A percentile compares a stretch with the other conserved stretches of the same genome.
Conservation (phyloP, 2,113 vertebrate species). For the Aramus guarauna region DNA sequence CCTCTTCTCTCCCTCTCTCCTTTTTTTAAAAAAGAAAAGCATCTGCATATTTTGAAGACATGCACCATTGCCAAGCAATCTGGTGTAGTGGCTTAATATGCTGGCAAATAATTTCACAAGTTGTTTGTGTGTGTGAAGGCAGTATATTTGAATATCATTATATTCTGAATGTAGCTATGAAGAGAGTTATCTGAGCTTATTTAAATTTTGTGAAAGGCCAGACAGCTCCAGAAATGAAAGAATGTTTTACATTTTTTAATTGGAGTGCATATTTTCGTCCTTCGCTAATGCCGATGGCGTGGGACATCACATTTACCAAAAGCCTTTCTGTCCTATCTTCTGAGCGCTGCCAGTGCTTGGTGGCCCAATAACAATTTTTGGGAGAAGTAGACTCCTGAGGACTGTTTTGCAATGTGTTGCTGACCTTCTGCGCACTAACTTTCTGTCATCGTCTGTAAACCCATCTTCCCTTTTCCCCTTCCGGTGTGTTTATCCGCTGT, state of each 20-base stretch:
- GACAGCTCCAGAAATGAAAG: constrained; percentile 10
- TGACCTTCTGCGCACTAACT: background rate
- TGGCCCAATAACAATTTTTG: background rate
- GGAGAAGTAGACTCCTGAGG: background rate
- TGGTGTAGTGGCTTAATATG: constrained; percentile 72
- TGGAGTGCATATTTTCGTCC: background rate
- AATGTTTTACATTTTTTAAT: background rate
- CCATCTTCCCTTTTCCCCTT: background rate
- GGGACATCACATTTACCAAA: background rate
- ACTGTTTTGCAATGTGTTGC: background rate
- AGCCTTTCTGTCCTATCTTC: background rate
- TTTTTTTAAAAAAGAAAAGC: constrained; percentile 66
- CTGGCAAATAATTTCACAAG: constrained; percentile 74
- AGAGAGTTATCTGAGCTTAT: constrained; percentile 35
- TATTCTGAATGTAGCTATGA: constrained; percentile 53
- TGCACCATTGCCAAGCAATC: constrained; percentile 70
- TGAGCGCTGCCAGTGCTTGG: background rate
- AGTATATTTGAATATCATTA: constrained; percentile 69
- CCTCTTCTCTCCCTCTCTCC: constrained; percentile 43
- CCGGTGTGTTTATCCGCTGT: fast-evolving
- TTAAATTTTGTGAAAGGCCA: constrained; percentile 52
- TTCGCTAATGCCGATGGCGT: background rate
- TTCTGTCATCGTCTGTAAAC: background rate
- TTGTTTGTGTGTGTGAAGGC: constrained; percentile 63
- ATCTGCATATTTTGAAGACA: constrained; percentile 69